phyloP scores from a whole-genome alignment of 2,888 invertebrate species.

The Heliconius charithonia region DNA sequence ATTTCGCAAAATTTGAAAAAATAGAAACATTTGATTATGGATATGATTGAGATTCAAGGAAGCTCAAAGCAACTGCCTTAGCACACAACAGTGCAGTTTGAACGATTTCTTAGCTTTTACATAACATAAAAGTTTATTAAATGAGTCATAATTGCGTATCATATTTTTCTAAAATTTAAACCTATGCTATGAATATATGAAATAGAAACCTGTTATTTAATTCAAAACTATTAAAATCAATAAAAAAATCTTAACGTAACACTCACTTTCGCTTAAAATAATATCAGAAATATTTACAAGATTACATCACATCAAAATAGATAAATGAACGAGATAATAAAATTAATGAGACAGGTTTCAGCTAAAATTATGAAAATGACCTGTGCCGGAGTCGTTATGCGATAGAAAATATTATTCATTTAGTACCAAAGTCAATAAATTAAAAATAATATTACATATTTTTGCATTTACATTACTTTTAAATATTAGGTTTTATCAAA shows the following conservation, averaged over 20 bases:
- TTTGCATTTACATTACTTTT: background rate
- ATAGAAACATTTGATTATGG: too few relatives aligned
- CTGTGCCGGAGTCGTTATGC: background rate
- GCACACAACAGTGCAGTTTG: background rate
- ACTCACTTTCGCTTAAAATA: slow-evolving; percentile 3
- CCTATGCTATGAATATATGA: background rate
- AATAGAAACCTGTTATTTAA: background rate
- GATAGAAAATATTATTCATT: background rate
- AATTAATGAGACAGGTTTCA: slow-evolving; percentile 3
- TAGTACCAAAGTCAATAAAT: background rate
- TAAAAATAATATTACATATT: background rate
- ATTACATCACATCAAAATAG: slow-evolving; percentile 16
- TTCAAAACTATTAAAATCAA: background rate
- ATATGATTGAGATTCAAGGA: too few relatives aligned
- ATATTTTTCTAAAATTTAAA: background rate
- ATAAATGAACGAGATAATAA: slow-evolving; percentile 7
- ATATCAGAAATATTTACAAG: slow-evolving; percentile 12
- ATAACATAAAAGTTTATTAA: background rate
- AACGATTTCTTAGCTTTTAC: background rate
- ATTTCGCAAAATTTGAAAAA: too few relatives aligned
- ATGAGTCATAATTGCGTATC: background rate
- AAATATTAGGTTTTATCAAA: background rate
- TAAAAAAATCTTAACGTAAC: background rate
- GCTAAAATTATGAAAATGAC: slow-evolving; percentile 1
- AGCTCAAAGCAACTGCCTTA: too few relatives aligned